Conservation (phyloP, 2,113 vertebrate genomes). For the Catagonus wagneri region DNA sequence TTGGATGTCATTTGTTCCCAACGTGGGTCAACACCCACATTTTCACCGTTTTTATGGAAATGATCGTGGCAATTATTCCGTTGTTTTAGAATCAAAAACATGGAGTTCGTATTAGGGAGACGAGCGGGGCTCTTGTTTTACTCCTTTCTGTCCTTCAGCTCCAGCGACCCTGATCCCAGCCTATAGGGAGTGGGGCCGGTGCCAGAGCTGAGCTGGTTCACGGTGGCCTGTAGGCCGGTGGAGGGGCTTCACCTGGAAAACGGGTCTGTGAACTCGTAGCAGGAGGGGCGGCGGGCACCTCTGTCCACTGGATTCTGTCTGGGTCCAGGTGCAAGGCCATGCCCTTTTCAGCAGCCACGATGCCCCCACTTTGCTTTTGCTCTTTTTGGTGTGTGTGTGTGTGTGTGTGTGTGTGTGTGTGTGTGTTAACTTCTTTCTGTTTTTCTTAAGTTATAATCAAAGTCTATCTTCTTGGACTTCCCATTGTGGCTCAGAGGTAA, state of each 20-base stretch:
- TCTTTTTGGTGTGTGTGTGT: too few species aligned
- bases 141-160: background rate
- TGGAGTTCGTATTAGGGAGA: background rate
- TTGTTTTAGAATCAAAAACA: slow-evolving; percentile 33
- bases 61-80: background rate
- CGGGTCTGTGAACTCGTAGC: background rate
- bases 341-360: background rate
- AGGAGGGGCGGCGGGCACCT: background rate
- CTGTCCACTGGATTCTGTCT: background rate
- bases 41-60: background rate
- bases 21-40: background rate
- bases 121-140: background rate
- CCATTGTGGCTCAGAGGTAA: too few species aligned
- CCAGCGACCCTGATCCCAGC: background rate
- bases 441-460: slow-evolving; percentile 21
- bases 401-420: too few species aligned
- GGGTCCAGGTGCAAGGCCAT: too few species aligned
- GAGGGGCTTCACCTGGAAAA: background rate
- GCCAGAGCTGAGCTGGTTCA: background rate
- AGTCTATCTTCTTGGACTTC: background rate
- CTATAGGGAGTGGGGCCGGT: too few species aligned
- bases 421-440: background rate
- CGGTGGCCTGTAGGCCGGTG: background rate
- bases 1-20: background rate
- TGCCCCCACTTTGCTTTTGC: background rate